Conservation (phyloP, 2,113 vertebrate species). For the Misgurnus mizolepis region DNA sequence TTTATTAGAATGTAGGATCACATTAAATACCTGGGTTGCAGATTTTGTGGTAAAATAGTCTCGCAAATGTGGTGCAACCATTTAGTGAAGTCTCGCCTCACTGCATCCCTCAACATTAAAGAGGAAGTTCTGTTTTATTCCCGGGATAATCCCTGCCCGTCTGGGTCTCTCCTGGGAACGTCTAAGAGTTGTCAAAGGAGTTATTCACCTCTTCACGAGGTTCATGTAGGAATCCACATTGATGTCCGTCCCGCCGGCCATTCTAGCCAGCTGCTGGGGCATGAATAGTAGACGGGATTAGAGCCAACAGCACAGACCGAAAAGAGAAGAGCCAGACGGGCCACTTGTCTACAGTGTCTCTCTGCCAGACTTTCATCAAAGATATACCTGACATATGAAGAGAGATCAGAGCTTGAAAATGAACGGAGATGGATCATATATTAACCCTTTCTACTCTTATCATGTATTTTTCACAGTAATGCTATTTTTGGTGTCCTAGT, state of each 20-base stretch:
- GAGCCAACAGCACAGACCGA: constrained; percentile 36
- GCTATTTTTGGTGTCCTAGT: too few relatives aligned
- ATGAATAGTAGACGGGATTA: constrained; percentile 68
- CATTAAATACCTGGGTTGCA: too few relatives aligned
- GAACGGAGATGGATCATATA: constrained; percentile 37
- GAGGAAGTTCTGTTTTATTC: constrained; percentile 56
- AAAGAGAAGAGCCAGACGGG: constrained; percentile 20
- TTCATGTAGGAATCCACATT: constrained; percentile 63
- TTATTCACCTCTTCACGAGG: constrained; percentile 61
- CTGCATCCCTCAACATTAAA: constrained; percentile 30
- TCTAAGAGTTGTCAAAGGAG: constrained; percentile 61
- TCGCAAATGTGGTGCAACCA: not conserved
- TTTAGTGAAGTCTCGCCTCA: not conserved
- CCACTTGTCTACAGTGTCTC: constrained; percentile 38
- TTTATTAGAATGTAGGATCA: too few relatives aligned
- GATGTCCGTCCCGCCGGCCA: constrained; percentile 55
- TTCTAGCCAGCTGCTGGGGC: constrained; percentile 60
- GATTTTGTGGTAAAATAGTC: not conserved
- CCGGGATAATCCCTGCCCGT: constrained; percentile 45
- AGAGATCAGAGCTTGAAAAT: constrained; percentile 47
- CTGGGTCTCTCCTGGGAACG: constrained; percentile 49
- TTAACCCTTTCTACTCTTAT: too few relatives aligned
- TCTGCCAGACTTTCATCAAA: constrained; percentile 53
- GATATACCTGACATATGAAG: constrained; percentile 25
- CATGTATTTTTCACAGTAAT: too few relatives aligned